Evolutionary conservation across 2,888 invertebrate species (phyloP), one percentile per base, ranked within the genome.

Genomic region (Diaphora mendica): DNA sequence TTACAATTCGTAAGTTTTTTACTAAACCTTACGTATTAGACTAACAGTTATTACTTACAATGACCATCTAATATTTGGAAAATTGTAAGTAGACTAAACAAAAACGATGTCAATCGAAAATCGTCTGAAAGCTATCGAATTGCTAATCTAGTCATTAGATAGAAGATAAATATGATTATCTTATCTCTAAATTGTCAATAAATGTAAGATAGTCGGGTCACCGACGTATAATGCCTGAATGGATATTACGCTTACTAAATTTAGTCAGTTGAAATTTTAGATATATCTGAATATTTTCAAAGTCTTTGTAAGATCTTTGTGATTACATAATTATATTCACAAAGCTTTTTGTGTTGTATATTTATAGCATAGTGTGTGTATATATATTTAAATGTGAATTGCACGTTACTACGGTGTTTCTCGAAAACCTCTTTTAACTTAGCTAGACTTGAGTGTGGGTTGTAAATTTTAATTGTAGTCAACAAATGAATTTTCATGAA

Each of bases 161-260:
- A 75, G 59, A 42, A 76, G 48, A 68, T 75, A 80, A 78, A 76
- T 79, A 74, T 44, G 76, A 76, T 74, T 78, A 74, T 75, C 77
- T 82, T 78, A 78, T 39, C 76, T 72, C 75, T 76, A 81, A 73
- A 74, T 42, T 76, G 80, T 77, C 75, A n/a, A 78, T 79, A 79
- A 76, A 77, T 39, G 20, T 77, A 88, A 90, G 82, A 87, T 86
- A 80, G 85, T 83, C 80, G 87, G 84, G 75, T 75, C 71, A 69
- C 83, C 87, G 86, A 81, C 80, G 81, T 72, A 80, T 86, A 77
- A 90, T 89, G 91, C 93, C 92, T 92, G 90, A 92, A 89, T 86
- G 90, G 91, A 90, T 88, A 91, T 90, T 93, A 94, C 94, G 94
- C 94, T 94, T 94, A 94, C 87, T 93, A 93, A 89, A 87, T 86